Evolutionary conservation across 2,113 vertebrate species (phyloP).

Genomic region (Raja brachyura): DNA sequence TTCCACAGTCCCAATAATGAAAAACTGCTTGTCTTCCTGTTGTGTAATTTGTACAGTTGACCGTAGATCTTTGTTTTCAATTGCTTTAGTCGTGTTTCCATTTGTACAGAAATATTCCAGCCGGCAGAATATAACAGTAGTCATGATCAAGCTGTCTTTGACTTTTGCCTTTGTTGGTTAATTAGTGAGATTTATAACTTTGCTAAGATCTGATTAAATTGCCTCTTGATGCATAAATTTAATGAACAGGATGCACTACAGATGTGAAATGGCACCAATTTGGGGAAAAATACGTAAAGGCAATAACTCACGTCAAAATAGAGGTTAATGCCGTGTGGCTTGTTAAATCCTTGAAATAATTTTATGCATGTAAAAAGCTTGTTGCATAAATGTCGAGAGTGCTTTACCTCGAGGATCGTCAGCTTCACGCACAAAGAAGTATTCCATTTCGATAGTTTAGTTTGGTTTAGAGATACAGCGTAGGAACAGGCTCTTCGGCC

Average conservation of each 20-base stretch:
- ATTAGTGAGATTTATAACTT: conserved; percentile 34
- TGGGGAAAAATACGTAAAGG: background rate
- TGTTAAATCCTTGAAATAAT: conserved; percentile 15
- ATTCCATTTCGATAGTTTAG: background rate
- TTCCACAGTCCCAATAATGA: background rate
- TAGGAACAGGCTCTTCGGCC: too few relatives aligned
- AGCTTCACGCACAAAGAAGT: background rate
- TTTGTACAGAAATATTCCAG: background rate
- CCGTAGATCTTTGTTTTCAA: conserved; percentile 14
- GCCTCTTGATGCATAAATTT: background rate
- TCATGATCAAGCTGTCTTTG: conserved; percentile 23
- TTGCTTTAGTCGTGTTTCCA: conserved; percentile 4
- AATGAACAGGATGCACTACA: conserved; percentile 6
- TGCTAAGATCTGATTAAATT: background rate
- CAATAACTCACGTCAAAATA: background rate
- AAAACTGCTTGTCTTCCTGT: background rate
- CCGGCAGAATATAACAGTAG: background rate
- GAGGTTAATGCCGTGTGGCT: background rate
- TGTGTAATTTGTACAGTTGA: background rate
- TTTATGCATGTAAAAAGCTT: background rate
- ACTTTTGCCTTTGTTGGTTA: conserved; percentile 30
- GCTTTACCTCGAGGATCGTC: background rate
- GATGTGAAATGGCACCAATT: background rate
- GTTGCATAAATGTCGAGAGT: background rate
- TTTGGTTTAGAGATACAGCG: too few relatives aligned